Evolutionary conservation across 2,797 vertebrate species (phyloP).

Genomic region (Sarcoramphus papa): DNA sequence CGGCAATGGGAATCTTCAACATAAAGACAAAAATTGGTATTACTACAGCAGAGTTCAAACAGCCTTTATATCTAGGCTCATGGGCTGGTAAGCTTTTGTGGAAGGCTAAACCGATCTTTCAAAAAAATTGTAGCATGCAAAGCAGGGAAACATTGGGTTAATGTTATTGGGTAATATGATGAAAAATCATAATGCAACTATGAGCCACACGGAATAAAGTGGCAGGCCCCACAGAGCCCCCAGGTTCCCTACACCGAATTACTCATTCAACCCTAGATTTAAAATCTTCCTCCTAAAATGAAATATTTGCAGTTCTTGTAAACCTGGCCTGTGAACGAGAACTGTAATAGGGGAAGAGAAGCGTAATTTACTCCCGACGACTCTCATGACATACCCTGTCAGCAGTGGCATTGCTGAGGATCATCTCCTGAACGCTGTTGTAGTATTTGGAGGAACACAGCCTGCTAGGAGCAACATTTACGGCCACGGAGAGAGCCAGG

Average conservation of each 20-base stretch:
- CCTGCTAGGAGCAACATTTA: constrained; percentile 83
- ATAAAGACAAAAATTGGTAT: not conserved
- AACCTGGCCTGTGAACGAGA: not conserved
- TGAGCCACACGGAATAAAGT: not conserved
- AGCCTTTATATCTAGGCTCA: not conserved
- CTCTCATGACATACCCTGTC: constrained; percentile 82
- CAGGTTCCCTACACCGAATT: not conserved
- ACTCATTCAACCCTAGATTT: not conserved
- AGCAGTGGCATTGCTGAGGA: constrained; percentile 85
- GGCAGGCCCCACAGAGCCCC: not conserved
- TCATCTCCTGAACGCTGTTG: constrained; percentile 80
- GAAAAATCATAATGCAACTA: not conserved
- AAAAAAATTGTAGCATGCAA: not conserved
- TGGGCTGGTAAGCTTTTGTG: not conserved
- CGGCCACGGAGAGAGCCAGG: constrained; percentile 88
- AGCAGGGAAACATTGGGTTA: not conserved
- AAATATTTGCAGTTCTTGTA: not conserved
- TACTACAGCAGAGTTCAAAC: not conserved
- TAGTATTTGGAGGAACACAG: constrained; percentile 85
- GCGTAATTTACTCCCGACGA: not conserved
- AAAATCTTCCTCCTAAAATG: not conserved
- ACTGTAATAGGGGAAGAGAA: not conserved
- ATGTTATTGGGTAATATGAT: not conserved
- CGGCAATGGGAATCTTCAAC: constrained; percentile 83
- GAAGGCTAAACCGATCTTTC: not conserved